Percentiles rank a stretch among this genome's conserved stretches.
phyloP scores from a whole-genome alignment of 2,797 vertebrate genomes.

The Anomalospiza imberbis region DNA sequence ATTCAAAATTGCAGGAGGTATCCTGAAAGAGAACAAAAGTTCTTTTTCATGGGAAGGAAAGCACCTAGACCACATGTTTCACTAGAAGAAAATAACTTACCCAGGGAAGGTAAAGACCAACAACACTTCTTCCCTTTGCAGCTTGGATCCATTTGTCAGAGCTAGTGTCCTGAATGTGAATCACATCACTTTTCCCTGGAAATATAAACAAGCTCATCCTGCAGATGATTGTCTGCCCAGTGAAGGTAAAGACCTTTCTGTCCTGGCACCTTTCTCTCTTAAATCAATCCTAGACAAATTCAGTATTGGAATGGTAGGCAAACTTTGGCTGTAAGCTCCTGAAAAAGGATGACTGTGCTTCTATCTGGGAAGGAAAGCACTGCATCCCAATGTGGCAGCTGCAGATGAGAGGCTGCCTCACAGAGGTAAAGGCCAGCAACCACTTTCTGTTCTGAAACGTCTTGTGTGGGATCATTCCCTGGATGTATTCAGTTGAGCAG shows the following conservation, averaged over 20 bases:
- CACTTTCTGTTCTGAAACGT: accelerated
- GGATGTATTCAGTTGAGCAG: background rate
- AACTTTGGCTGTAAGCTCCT: background rate
- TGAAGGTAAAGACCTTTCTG: background rate
- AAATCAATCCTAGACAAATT: background rate
- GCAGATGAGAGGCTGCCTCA: background rate
- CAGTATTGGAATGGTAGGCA: background rate
- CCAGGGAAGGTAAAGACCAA: background rate
- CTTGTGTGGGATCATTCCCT: background rate
- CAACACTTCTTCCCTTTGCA: background rate
- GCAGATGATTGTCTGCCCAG: background rate
- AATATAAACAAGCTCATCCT: background rate
- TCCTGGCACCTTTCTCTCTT: background rate
- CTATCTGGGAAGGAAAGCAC: background rate
- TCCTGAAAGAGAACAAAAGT: background rate
- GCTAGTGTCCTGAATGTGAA: background rate
- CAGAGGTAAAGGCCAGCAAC: background rate
- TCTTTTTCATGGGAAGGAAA: background rate
- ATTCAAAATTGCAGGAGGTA: background rate
- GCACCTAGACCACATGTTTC: accelerated
- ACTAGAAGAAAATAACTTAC: background rate
- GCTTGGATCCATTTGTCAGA: background rate
- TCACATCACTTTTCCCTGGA: background rate
- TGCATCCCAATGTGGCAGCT: too few relatives aligned
- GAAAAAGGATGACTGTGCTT: background rate